Conservation (phyloP, 2,113 vertebrate species). For the Oreocharis arfaki region DNA sequence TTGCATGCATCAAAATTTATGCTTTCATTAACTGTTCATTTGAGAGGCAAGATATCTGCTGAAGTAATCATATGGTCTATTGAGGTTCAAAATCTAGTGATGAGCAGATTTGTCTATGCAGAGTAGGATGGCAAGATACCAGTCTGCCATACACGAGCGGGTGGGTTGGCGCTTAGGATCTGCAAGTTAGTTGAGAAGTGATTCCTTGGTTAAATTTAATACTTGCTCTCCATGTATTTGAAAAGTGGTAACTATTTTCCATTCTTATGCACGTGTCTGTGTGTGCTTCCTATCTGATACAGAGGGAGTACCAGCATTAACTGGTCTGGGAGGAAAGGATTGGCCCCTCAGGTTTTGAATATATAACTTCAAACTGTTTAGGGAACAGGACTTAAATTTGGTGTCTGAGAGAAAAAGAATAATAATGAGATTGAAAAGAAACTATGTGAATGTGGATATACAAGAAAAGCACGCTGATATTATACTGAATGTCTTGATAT, state of each 20-base stretch:
- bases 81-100: neutral
- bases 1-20: constrained; percentile 43
- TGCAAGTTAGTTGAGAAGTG: neutral
- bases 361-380: neutral
- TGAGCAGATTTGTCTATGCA: neutral
- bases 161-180: neutral
- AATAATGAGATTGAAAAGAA: neutral
- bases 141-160: neutral
- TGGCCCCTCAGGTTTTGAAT: neutral
- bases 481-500: neutral
- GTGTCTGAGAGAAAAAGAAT: neutral
- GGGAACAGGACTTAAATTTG: neutral
- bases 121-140: neutral
- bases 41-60: neutral
- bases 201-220: neutral
- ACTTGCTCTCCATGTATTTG: neutral
- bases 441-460: neutral
- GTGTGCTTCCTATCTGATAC: neutral
- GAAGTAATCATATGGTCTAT: neutral
- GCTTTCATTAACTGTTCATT: neutral
- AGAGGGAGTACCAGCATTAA: neutral
- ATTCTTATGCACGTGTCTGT: accelerated
- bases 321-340: neutral
- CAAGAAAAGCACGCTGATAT: neutral
- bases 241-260: neutral